These are phyloP conservation scores for Diadumene lineata DNA, from an alignment of 92 coral and sea anemone genomes.

Conservation along the genomic window DNA sequence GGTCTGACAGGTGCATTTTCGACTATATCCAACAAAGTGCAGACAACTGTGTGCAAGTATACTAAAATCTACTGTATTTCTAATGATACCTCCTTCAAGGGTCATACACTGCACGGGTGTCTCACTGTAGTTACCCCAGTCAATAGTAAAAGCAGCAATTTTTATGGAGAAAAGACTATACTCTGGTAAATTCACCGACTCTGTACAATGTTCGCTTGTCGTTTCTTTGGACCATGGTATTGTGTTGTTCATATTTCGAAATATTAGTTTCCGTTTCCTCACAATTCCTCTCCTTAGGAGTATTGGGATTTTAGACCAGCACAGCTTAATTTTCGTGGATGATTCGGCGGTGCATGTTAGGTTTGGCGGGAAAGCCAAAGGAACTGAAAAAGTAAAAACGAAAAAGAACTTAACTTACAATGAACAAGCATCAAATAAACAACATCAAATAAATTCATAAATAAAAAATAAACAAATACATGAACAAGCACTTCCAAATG, in stretches of 20 bases:
- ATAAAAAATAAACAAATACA: no score
- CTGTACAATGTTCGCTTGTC: neutral
- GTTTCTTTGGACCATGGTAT: neutral
- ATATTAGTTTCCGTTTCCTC: neutral
- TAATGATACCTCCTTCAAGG: conserved; percentile 30
- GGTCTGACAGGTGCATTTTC: no score
- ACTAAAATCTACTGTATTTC: no score
- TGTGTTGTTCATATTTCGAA: neutral
- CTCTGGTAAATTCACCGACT: conserved; percentile 9
- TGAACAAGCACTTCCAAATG: no score
- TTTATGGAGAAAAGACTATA: conserved; percentile 7
- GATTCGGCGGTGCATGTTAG: conserved; percentile 8
- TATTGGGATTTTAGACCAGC: conserved; percentile 14
- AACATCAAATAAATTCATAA: no score
- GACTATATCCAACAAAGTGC: no score
- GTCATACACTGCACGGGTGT: conserved; percentile 24
- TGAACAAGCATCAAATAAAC: no score
- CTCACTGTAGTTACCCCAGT: conserved; percentile 32
- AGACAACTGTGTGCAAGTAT: no score
- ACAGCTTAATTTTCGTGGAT: neutral
- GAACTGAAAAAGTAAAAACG: conserved; percentile 1
- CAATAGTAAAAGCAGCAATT: conserved; percentile 9
- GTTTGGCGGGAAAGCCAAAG: conserved; percentile 25
- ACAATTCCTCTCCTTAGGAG: conserved; percentile 17
- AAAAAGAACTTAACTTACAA: no score